Evolutionary conservation across 2,113 vertebrate species (phyloP), one percentile per base, ranked within the genome.

Genomic region (Platichthys stellatus): DNA sequence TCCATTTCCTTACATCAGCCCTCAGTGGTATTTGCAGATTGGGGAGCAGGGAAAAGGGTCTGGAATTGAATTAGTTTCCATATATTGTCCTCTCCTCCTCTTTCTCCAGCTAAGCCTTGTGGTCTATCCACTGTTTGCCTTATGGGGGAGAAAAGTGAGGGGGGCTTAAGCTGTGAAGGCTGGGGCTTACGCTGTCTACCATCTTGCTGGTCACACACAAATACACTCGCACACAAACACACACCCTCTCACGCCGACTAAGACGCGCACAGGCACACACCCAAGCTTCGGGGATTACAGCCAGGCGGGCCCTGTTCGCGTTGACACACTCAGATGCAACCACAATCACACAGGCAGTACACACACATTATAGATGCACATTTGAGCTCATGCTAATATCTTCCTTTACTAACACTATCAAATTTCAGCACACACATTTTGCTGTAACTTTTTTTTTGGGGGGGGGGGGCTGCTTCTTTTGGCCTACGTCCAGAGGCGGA

Each of bases 21-120:
- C 40, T 53, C 78, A 79, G 79, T 86, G 82, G 79, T 90, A 88
- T 92, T 92, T 90, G 85, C 85, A 89, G 89, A 91, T 90, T 84
- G 81, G 82, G 76, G 73, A 57, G 83, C 15, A 81, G 81, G 21
- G 78, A 87, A 86, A 88, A 91, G 79, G 86, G 84, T 71, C 86
- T 86, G 89, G 82, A 93, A 92, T 93, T 92, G 91, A 93, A 93
- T 93, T 93, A 90, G 86, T 91, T 93, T 93, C 91, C 92, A 93
- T 93, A 92, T 90, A 93, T 93, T 92, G 92, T 92, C 90, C 83
- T 89, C 82, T 80, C 76, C 83, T 89, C 80, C 81, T 91, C 84
- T 85, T 85, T 85, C 82, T 82, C 76, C 75, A 51, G 76, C 89
- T 91, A 91, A 93, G 92, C 88, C 88, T 81, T 88, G 86, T 81